Evolutionary conservation across 1,140 invertebrate genomes (phyloP).

Genomic region (Campodea augens): DNA sequence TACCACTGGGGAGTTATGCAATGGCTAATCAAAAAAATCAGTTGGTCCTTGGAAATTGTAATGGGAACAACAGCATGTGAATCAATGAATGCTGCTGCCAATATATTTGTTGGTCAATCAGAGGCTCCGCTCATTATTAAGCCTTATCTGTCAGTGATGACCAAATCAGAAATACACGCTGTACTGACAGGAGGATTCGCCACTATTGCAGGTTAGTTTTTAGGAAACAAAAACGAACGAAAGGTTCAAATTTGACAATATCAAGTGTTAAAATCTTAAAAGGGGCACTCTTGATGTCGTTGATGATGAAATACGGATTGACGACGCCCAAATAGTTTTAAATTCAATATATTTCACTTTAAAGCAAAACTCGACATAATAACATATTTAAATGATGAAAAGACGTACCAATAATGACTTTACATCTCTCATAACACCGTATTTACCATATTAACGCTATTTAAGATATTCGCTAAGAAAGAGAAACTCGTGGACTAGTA

Average conservation of each 20-base stretch:
- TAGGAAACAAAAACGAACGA: not conserved
- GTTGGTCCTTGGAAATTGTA: conserved; percentile 46
- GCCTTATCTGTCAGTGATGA: conserved; percentile 64
- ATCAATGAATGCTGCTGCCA: conserved; percentile 73
- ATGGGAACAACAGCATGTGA: conserved; percentile 80
- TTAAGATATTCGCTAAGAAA: too few species aligned
- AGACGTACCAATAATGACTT: not conserved
- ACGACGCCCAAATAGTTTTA: too few species aligned
- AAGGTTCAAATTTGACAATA: not conserved
- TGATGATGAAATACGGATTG: too few species aligned
- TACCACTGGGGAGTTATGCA: conserved; percentile 79
- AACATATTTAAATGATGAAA: too few species aligned
- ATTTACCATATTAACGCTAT: too few species aligned
- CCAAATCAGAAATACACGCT: conserved; percentile 76
- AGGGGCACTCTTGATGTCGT: not conserved
- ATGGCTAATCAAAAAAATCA: conserved; percentile 61
- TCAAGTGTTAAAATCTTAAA: not conserved
- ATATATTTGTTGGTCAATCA: conserved; percentile 76
- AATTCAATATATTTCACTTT: too few species aligned
- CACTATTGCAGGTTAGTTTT: conserved; percentile 60
- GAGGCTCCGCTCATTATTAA: conserved; percentile 77
- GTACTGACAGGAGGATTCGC: conserved; percentile 87
- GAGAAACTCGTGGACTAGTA: too few species aligned
- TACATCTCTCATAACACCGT: too few species aligned
- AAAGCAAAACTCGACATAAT: too few species aligned